Base-by-base conservation (phyloP, 2,888 invertebrate species). In the Chrysodeixis includens region DNA sequence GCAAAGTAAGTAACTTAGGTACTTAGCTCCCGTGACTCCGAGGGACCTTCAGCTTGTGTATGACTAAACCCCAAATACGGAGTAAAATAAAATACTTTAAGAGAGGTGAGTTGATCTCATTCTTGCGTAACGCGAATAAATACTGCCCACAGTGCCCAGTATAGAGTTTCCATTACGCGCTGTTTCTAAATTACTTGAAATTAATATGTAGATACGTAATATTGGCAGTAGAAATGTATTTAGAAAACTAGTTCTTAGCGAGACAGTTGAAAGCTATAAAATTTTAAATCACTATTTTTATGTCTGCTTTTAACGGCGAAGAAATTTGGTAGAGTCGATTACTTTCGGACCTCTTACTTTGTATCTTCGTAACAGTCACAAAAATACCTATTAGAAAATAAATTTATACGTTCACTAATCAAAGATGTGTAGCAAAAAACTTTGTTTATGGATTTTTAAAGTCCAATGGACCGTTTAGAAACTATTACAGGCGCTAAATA, bases 231-330 rank as follows among this genome's bases (percentile, higher is more conserved):
- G 40, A 35, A 35, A 35, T 35, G 14, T 40, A 40, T 40, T n/a
- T 40, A 5, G n/a, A 40, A 40, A 40, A 40, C 40, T 40, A 40
- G 40, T 40, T 40, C 0, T 6, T n/a, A 6, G 40, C 6, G n/a
- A 40, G n/a, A 35, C 35, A 35, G 40, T n/a, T 40, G 40, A n/a
- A 40, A 40, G n/a, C 40, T 40, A n/a, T n/a, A n/a, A 40, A n/a
- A n/a, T 40, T n/a, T 6, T n/a, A n/a, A 35, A n/a, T 35, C 14
- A 35, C 12, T 14, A 35, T 35, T 40, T 40, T 40, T 14, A 14
- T 14, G 14, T 35, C 14, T 35, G 14, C 12, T 35, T 35, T 35
- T 14, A 14, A 12, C 14, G 14, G 26, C 6, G 26, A 26, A 12
- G 14, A 12, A 12, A 35, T 35, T 40, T 3, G 1, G 40, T 40